These are phyloP conservation scores for Platyura marginata DNA, from an alignment of 1,140 invertebrate genomes.

Conservation along the genomic window DNA sequence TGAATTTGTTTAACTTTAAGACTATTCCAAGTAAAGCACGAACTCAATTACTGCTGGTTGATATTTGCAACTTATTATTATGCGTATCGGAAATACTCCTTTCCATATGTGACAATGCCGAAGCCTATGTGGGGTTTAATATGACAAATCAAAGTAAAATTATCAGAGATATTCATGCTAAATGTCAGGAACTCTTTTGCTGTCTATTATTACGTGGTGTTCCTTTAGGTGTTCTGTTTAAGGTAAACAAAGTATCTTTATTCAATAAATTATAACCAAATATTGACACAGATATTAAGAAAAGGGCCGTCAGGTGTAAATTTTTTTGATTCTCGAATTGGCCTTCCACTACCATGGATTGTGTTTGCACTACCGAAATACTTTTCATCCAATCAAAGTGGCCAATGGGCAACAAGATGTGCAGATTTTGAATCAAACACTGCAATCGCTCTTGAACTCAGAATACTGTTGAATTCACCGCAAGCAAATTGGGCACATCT, in stretches of 20 bases:
- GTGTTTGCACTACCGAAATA: conserved; percentile 40
- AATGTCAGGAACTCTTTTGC: conserved; percentile 52
- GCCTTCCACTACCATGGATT: conserved; percentile 41
- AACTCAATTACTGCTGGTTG: conserved; percentile 41
- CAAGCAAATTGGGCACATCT: conserved; percentile 53
- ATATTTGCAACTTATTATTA: conserved; percentile 52
- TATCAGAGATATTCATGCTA: conserved; percentile 54
- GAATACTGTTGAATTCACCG: conserved; percentile 50
- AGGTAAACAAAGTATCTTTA: no score
- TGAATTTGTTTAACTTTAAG: conserved; percentile 26
- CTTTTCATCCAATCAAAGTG: conserved; percentile 27
- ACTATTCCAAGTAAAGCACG: conserved; percentile 36
- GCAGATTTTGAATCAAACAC: conserved; percentile 32
- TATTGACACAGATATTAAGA: conserved; percentile 33
- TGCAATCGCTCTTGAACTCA: conserved; percentile 43
- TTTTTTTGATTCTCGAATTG: conserved; percentile 27
- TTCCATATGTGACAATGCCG: conserved; percentile 36
- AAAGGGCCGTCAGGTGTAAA: conserved; percentile 32
- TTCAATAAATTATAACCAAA: no score
- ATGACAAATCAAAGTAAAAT: conserved; percentile 35
- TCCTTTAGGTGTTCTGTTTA: conserved; percentile 48
- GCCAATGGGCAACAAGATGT: conserved; percentile 26
- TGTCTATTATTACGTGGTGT: conserved; percentile 49
- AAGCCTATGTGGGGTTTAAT: conserved; percentile 32
- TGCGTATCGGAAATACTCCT: conserved; percentile 49